A percentile compares a stretch with the other conserved stretches of the same genome.
Conservation (phyloP, 2,888 invertebrate species). For the Saturnia japonica region DNA sequence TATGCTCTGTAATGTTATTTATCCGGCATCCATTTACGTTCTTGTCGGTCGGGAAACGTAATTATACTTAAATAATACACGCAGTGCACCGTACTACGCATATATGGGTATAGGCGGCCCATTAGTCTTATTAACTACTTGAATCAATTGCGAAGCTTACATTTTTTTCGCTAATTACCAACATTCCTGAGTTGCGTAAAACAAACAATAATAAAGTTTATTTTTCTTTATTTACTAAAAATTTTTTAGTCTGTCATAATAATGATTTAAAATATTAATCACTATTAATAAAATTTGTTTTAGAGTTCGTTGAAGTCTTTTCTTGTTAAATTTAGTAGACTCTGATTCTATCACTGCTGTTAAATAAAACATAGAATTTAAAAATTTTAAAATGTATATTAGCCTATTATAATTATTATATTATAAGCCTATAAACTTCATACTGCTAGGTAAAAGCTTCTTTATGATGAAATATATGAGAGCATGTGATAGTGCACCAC, state of each 20-base stretch:
- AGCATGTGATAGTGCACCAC: no score
- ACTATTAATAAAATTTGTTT: not conserved
- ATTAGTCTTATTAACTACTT: slow-evolving; percentile 7
- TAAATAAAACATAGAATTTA: not conserved
- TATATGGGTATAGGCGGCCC: slow-evolving; percentile 4
- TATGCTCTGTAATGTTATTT: slow-evolving; percentile 30
- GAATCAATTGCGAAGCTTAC: slow-evolving; percentile 1
- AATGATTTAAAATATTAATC: not conserved
- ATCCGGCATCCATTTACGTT: slow-evolving; percentile 25
- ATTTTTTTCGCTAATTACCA: slow-evolving; percentile 4
- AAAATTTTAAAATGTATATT: not conserved
- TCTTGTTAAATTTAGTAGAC: not conserved
- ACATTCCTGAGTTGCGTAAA: slow-evolving; percentile 5
- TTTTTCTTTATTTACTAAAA: not conserved
- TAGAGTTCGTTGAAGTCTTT: slow-evolving; percentile 27
- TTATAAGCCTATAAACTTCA: no score
- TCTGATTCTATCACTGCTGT: not conserved
- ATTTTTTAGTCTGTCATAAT: not conserved
- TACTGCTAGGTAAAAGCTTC: no score
- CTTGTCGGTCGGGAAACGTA: slow-evolving; percentile 20
- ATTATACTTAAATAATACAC: slow-evolving; percentile 6
- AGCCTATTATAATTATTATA: no score
- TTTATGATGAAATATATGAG: no score
- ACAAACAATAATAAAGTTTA: not conserved
- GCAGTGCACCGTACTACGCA: slow-evolving; percentile 1